A percentile compares a stretch with the other conserved stretches of the same genome.
Conservation (phyloP, 1,140 invertebrate genomes). For the Antheraea mylitta region DNA sequence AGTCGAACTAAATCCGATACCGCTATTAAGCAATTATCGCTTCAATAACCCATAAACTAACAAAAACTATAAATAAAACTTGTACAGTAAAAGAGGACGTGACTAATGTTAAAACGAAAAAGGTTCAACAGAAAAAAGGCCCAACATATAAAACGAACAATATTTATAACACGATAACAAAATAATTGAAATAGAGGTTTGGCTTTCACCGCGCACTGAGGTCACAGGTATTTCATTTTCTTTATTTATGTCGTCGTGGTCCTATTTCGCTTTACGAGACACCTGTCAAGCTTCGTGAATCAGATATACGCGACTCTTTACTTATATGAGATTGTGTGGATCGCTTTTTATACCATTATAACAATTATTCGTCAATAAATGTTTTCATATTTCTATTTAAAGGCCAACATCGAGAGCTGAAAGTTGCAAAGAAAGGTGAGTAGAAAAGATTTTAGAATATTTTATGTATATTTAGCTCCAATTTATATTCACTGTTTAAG, state of each 20-base stretch:
- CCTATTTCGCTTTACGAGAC: constrained; percentile 9
- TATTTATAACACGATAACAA: background rate
- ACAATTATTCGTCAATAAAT: background rate
- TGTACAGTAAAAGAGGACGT: background rate
- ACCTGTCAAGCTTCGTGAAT: constrained; percentile 7
- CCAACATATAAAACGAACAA: background rate
- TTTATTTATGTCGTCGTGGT: constrained; percentile 4
- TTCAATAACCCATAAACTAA: too few relatives aligned
- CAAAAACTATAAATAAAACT: too few relatives aligned
- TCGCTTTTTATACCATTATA: background rate
- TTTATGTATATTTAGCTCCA: too few relatives aligned
- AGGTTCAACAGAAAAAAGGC: background rate
- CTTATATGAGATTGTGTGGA: background rate
- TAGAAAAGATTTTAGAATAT: too few relatives aligned
- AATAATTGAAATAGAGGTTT: constrained; percentile 2
- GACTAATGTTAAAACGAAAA: background rate
- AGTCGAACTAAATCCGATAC: too few relatives aligned
- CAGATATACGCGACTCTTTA: background rate
- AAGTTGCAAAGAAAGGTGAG: too few relatives aligned
- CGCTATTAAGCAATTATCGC: too few relatives aligned
- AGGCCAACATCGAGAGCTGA: too few relatives aligned
- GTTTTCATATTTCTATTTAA: background rate
- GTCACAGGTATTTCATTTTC: constrained; percentile 10
- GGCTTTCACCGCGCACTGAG: constrained; percentile 1
- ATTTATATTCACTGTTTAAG: too few relatives aligned